Percentiles rank a stretch among this genome's conserved stretches.
Conservation (phyloP, 2,888 invertebrate genomes). For the Ametastegia equiseti region DNA sequence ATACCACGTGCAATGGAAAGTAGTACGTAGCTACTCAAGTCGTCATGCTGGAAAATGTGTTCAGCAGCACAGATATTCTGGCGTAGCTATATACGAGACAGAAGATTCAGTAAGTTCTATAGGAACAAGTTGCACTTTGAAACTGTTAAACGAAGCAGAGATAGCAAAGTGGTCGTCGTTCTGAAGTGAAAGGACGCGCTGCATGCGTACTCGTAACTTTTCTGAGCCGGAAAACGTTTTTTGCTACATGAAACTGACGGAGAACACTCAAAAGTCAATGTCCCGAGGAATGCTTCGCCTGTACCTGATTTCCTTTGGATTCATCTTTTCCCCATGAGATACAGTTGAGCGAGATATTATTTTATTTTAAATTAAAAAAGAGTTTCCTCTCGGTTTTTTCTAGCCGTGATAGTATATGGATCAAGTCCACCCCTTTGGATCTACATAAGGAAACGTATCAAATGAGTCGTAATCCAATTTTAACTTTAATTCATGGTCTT, state of each 20-base stretch:
- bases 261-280: constrained; percentile 23
- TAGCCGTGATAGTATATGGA: too few relatives aligned
- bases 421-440: too few relatives aligned
- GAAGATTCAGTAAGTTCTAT: constrained; percentile 18
- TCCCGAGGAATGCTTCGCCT: not conserved
- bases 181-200: not conserved
- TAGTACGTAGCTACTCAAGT: not conserved
- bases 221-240: constrained; percentile 21
- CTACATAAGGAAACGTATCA: not conserved
- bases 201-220: constrained; percentile 31
- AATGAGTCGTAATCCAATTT: constrained; percentile 12
- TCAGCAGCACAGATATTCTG: not conserved
- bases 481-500: constrained; percentile 2
- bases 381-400: not conserved
- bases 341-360: not conserved
- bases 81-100: too few relatives aligned
- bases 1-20: not conserved
- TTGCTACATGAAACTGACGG: constrained; percentile 10
- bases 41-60: not conserved
- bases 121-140: constrained; percentile 14
- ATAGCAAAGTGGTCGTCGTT: constrained; percentile 9
- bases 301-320: not conserved
- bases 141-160: constrained; percentile 43
- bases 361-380: not conserved
- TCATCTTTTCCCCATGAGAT: not conserved